These are phyloP conservation scores for Sorex araneus DNA, from an alignment of 2,113 vertebrate species.

Conservation along the genomic window DNA sequence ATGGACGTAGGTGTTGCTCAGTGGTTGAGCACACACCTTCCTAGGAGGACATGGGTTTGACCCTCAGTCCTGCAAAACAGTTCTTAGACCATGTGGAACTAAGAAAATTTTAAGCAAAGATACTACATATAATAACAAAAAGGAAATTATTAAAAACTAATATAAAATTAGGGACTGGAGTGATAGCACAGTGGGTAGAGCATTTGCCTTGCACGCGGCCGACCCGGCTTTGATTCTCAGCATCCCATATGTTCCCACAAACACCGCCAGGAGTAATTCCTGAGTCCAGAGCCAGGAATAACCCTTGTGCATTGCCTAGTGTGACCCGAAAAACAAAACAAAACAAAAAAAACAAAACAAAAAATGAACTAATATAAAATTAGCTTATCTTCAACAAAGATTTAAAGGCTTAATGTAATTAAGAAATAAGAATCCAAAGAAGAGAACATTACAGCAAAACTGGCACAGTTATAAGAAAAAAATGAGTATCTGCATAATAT, in stretches of 20 bases:
- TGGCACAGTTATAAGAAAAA: neutral
- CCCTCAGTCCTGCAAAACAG: too few species aligned
- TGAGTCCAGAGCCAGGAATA: too few species aligned
- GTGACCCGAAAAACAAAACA: too few species aligned
- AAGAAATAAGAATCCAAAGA: neutral
- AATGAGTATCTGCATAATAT: slow-evolving; percentile 24
- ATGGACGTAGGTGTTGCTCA: neutral
- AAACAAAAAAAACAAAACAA: too few species aligned
- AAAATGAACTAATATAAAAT: neutral
- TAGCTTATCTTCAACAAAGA: slow-evolving; percentile 18
- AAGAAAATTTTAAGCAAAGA: slow-evolving; percentile 48
- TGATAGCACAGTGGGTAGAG: too few species aligned
- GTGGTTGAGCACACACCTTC: too few species aligned
- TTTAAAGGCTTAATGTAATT: neutral
- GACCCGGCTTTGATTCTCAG: too few species aligned
- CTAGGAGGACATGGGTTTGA: too few species aligned
- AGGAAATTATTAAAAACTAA: neutral
- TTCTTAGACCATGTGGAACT: slow-evolving; percentile 3
- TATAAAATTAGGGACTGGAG: neutral
- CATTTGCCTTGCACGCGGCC: too few species aligned
- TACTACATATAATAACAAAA: neutral
- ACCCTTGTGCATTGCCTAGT: too few species aligned
- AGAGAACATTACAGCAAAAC: neutral
- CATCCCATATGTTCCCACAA: too few species aligned
- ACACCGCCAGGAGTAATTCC: too few species aligned